These are phyloP conservation scores for Pachymerium ferrugineum DNA, from an alignment of 2,888 invertebrate genomes.

Conservation along the genomic window DNA sequence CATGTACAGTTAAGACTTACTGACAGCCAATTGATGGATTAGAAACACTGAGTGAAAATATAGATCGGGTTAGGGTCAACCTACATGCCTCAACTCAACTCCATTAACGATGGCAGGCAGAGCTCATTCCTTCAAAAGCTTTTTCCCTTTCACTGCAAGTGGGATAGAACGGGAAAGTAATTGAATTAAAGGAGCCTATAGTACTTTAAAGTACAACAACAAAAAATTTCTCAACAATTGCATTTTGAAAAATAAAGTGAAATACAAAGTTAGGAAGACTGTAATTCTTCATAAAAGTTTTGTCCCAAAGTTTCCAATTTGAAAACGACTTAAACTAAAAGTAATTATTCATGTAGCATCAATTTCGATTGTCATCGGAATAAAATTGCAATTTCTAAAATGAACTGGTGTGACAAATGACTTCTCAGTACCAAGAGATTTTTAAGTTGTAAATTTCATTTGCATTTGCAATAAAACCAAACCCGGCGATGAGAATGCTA, in stretches of 20 bases:
- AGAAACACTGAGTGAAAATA: constrained; percentile 30
- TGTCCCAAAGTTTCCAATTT: too few species aligned
- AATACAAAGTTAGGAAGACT: too few species aligned
- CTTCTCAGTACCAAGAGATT: background rate
- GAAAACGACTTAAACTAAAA: too few species aligned
- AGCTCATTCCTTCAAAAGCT: constrained; percentile 24
- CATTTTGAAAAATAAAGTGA: background rate
- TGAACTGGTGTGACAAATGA: too few species aligned
- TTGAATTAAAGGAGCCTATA: constrained; percentile 14
- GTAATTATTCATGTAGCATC: too few species aligned
- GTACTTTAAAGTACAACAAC: background rate
- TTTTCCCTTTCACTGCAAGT: constrained; percentile 17
- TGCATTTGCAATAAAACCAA: background rate
- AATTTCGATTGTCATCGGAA: too few species aligned
- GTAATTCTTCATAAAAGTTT: too few species aligned
- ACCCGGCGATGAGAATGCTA: too few species aligned
- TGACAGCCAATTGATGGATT: constrained; percentile 27
- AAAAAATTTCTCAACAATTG: background rate
- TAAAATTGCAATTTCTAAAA: too few species aligned
- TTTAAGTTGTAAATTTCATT: background rate
- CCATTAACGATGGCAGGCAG: constrained; percentile 19
- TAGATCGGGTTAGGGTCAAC: constrained; percentile 23
- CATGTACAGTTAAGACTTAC: constrained; percentile 15
- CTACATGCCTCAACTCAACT: constrained; percentile 25
- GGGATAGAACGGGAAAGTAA: constrained; percentile 14